phyloP scores from a whole-genome alignment of 1,140 invertebrate species.

The Drosophila biarmipes region DNA sequence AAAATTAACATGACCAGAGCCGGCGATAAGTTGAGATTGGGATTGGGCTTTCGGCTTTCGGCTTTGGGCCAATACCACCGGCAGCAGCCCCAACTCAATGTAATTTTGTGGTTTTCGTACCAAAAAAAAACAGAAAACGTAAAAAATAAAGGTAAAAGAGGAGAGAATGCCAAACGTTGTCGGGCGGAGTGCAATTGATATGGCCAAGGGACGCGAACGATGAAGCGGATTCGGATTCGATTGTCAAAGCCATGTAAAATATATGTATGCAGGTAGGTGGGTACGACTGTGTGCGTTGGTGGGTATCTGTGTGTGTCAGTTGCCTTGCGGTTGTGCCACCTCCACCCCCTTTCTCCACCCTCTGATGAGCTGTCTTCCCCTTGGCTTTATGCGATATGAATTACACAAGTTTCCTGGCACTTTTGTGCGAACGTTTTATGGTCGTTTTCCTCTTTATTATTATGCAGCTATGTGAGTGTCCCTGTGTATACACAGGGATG shows the following conservation, averaged over 20 bases:
- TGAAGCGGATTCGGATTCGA: constrained; percentile 64
- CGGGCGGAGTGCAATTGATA: constrained; percentile 69
- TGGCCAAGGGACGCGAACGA: constrained; percentile 56
- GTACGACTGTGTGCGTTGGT: constrained; percentile 16
- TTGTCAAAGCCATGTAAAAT: constrained; percentile 75
- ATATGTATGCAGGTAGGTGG: constrained; percentile 7
- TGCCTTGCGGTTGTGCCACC: constrained; percentile 56
- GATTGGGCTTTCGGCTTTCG: constrained; percentile 41
- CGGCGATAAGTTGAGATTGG: constrained; percentile 78
- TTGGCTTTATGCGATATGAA: constrained; percentile 74
- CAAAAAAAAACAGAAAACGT: constrained; percentile 40
- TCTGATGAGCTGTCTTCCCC: constrained; percentile 34
- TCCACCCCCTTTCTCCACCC: constrained; percentile 1
- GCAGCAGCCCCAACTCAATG: constrained; percentile 45
- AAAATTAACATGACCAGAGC: constrained; percentile 77
- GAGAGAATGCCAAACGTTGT: constrained; percentile 34
- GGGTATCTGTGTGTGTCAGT: constrained; percentile 37
- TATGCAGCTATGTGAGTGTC: constrained; percentile 37
- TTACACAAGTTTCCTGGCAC: constrained; percentile 80
- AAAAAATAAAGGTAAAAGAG: constrained; percentile 20
- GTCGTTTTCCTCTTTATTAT: constrained; percentile 80
- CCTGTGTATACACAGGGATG: constrained; percentile 7
- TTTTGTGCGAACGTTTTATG: constrained; percentile 68
- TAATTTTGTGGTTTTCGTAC: constrained; percentile 75
- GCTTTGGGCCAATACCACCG: constrained; percentile 28